These are phyloP conservation scores for Herpailurus yagouaroundi DNA, from an alignment of 2,113 vertebrate genomes.

Conservation along the genomic window DNA sequence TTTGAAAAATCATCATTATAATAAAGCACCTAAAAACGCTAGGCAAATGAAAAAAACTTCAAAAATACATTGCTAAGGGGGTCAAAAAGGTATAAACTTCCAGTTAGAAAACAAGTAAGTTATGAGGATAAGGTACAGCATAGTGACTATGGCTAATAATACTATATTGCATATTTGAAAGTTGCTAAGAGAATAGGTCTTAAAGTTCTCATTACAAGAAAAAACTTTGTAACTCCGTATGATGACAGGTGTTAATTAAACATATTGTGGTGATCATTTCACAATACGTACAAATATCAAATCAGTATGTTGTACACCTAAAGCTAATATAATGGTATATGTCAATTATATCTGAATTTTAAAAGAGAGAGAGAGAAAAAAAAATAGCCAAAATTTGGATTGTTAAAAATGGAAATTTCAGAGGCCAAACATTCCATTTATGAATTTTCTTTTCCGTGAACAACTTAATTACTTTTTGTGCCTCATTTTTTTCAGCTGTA, in stretches of 20 bases:
- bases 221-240: not conserved
- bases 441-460: not conserved
- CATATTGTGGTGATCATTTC: not conserved
- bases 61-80: not conserved
- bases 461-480: not conserved
- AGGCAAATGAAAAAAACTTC: not conserved
- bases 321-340: not conserved
- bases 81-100: not conserved
- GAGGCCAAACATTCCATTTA: not conserved
- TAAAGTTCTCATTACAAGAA: not conserved
- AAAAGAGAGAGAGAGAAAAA: not conserved
- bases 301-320: not conserved
- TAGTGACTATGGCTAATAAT: not conserved
- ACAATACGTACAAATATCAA: not conserved
- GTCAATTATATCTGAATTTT: not conserved
- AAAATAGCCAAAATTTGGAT: not conserved
- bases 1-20: conserved; percentile 10
- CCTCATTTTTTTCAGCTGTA: not conserved
- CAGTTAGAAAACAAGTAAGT: not conserved
- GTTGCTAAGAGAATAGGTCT: not conserved
- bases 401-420: not conserved
- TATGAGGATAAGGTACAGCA: not conserved
- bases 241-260: not conserved
- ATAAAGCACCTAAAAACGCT: not conserved
- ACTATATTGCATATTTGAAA: not conserved